Conservation (phyloP, 2,113 vertebrate species). For the Dermatemys mawii region DNA sequence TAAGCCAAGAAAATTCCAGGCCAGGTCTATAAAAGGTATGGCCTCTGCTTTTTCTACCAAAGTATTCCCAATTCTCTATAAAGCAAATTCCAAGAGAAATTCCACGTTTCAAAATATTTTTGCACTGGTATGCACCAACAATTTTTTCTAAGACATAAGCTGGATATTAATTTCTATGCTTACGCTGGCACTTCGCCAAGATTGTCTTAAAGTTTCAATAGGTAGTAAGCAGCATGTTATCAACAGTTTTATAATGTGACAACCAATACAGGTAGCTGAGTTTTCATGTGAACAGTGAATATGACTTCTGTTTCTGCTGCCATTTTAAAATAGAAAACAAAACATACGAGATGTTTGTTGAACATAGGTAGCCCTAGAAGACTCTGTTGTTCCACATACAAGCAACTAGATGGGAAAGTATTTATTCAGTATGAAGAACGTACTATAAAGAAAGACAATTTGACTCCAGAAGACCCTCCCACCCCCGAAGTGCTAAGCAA, state of each 20-base stretch:
- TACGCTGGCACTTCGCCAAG: neutral
- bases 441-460: neutral
- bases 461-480: neutral
- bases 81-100: neutral
- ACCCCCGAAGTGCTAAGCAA: neutral
- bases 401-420: neutral
- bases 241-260: fast-evolving
- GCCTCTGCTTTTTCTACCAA: neutral
- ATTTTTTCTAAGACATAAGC: neutral
- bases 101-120: neutral
- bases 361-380: neutral
- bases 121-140: neutral
- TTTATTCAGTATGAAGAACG: neutral
- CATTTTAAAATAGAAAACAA: neutral
- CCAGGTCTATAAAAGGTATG: neutral
- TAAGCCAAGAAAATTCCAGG: neutral
- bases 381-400: neutral
- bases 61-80: neutral
- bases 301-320: neutral
- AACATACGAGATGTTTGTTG: neutral
- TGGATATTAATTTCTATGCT: neutral
- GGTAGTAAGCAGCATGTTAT: neutral
- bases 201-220: neutral
- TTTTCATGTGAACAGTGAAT: neutral
- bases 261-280: neutral